These are phyloP conservation scores for Ruditapes philippinarum DNA, from an alignment of 1,140 invertebrate species.

Conservation along the genomic window DNA sequence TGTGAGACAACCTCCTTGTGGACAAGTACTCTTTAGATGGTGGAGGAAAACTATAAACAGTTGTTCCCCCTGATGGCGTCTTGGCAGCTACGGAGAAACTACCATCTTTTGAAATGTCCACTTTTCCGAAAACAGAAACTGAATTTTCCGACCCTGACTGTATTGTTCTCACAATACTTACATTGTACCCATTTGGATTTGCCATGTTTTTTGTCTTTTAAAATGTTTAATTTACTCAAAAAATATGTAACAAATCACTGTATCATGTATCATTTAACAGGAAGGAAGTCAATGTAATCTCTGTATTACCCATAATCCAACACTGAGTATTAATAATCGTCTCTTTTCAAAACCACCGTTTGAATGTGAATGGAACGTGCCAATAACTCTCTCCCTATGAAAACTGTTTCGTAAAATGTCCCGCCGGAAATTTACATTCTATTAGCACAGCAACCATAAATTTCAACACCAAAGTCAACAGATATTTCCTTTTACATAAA, in stretches of 20 bases:
- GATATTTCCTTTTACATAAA: background rate
- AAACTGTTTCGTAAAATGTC: background rate
- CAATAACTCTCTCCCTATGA: background rate
- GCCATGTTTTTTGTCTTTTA: no score
- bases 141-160: background rate
- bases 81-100: background rate
- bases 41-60: slow-evolving; percentile 22
- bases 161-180: background rate
- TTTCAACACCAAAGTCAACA: background rate
- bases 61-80: slow-evolving; percentile 23
- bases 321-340: no score
- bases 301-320: no score
- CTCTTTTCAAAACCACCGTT: no score
- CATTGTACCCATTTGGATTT: background rate
- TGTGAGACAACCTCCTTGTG: slow-evolving; percentile 19
- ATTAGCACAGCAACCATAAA: background rate
- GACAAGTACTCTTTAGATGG: slow-evolving; percentile 16
- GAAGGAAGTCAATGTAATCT: no score
- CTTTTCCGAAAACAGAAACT: background rate
- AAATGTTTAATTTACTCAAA: no score
- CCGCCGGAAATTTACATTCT: background rate
- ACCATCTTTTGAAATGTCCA: background rate
- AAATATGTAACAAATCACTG: no score
- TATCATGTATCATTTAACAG: no score
- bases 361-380: no score